Conservation (phyloP, 92 coral and sea anemone species). For the Phenganax subtilis region DNA sequence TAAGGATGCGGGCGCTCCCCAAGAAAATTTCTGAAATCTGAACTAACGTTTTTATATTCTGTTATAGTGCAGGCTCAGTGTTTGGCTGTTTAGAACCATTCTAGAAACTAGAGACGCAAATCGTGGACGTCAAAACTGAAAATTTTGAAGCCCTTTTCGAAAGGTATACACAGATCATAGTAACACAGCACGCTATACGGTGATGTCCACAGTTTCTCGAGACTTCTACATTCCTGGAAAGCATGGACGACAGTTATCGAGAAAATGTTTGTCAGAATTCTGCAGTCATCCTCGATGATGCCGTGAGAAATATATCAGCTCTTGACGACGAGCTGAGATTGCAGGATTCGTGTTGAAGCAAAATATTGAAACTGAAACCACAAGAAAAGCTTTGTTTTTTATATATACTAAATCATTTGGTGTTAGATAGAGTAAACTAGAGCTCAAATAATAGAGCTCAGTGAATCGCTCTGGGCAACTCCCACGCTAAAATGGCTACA, state of each 20-base stretch:
- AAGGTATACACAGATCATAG: not conserved
- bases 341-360: constrained; percentile 71
- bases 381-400: not conserved
- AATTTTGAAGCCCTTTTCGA: too few species aligned
- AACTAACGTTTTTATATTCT: too few species aligned
- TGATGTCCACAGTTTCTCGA: constrained; percentile 5
- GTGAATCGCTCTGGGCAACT: too few species aligned
- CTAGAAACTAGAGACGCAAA: too few species aligned
- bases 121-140: too few species aligned
- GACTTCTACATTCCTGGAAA: not conserved
- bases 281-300: constrained; percentile 39
- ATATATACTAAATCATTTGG: not conserved
- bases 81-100: too few species aligned
- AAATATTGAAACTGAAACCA: not conserved
- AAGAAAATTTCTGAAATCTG: too few species aligned
- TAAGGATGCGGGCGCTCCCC: too few species aligned
- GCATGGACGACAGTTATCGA: constrained; percentile 19
- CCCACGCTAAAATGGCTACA: too few species aligned
- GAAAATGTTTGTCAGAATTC: constrained; percentile 25
- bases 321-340: constrained; percentile 87
- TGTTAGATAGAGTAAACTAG: too few species aligned
- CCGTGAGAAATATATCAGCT: constrained; percentile 85
- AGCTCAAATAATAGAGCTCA: too few species aligned
- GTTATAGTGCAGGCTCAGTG: too few species aligned
- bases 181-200: constrained; percentile 34